phyloP scores from a whole-genome alignment of 1,140 invertebrate genomes.

The Bactericera cockerelli region DNA sequence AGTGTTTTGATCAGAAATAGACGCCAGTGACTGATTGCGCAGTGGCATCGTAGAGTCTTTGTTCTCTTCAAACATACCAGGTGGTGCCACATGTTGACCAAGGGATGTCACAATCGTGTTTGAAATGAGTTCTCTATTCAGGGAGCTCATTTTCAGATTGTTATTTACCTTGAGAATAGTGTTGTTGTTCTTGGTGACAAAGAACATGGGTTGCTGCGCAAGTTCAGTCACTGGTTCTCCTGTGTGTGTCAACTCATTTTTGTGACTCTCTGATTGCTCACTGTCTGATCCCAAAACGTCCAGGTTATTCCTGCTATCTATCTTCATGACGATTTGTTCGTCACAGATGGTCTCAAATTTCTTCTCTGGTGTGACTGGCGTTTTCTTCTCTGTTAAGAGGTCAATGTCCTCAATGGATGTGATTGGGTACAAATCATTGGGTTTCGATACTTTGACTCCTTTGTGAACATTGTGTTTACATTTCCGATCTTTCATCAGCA shows the following conservation, averaged over 20 bases:
- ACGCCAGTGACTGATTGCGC: background rate
- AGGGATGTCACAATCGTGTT: conserved; percentile 4
- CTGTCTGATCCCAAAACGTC: background rate
- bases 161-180: background rate
- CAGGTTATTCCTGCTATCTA: background rate
- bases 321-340: background rate
- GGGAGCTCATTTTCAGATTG: background rate
- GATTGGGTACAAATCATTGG: background rate
- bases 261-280: background rate
- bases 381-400: background rate
- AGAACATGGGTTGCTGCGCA: background rate
- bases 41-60: background rate
- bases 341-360: background rate
- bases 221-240: background rate
- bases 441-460: background rate
- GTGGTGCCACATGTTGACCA: background rate
- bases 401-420: conserved; percentile 1
- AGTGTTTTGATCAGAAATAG: background rate
- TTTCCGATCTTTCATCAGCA: background rate
- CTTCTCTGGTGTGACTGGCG: background rate
- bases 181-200: too few species aligned
- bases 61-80: background rate
- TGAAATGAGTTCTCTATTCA: background rate
- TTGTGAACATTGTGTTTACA: background rate
- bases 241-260: background rate